Conservation (phyloP, 2,888 invertebrate genomes). For the Troides aeacus region DNA sequence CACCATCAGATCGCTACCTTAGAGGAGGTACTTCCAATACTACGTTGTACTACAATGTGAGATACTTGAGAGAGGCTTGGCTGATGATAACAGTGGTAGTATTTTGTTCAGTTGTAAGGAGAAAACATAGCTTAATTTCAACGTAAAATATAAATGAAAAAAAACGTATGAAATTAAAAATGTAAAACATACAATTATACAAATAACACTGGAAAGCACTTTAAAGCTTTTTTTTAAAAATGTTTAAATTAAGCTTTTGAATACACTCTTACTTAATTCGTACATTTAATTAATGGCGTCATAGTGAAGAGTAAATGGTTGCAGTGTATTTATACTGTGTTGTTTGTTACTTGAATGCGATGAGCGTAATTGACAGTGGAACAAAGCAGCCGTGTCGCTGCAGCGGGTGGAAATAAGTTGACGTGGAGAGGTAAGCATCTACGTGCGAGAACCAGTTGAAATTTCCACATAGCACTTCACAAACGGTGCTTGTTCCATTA, state of each 20-base stretch:
- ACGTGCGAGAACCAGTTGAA: conserved; percentile 2
- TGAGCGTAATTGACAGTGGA: conserved; percentile 39
- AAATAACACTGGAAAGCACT: no score
- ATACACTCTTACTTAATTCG: conserved; percentile 8
- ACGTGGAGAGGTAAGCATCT: conserved; percentile 13
- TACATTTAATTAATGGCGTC: conserved; percentile 32
- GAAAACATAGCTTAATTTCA: no score
- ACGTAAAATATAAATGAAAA: no score
- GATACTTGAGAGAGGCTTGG: no score
- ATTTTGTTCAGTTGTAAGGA: no score
- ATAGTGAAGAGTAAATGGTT: conserved; percentile 34
- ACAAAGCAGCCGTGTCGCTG: conserved; percentile 32
- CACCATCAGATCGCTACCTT: no score
- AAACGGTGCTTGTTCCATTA: not conserved
- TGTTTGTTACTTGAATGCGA: conserved; percentile 31
- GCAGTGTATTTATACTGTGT: conserved; percentile 35
- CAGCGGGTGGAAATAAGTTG: conserved; percentile 28
- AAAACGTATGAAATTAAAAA: no score
- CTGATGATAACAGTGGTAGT: no score
- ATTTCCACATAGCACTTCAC: conserved; percentile 7
- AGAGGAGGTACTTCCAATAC: no score
- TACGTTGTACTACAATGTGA: no score
- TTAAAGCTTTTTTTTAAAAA: not conserved
- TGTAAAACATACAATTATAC: no score
- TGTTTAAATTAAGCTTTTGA: not conserved